Evolutionary conservation across 2,888 invertebrate species (phyloP).

Genomic region (Branchellion lobata): DNA sequence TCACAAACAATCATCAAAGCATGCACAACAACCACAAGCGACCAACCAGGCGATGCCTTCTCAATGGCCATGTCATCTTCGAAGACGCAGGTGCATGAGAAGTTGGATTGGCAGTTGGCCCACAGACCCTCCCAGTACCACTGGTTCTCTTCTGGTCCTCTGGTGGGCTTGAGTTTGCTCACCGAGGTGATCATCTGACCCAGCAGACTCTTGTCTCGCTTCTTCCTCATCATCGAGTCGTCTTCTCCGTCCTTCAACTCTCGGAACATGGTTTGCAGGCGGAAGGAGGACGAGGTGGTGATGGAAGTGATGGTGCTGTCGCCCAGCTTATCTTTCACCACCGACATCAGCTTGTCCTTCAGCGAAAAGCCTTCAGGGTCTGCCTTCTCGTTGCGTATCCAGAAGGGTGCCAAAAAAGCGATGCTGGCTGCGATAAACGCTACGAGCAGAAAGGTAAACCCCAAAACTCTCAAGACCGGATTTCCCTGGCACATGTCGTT

Average conservation of each 20-base stretch:
- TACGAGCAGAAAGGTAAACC: conserved; percentile 45
- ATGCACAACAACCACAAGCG: too few species aligned
- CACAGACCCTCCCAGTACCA: conserved; percentile 45
- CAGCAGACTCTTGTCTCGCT: background rate
- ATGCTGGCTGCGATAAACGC: conserved; percentile 40
- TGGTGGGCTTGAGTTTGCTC: background rate
- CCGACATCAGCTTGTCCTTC: conserved; percentile 5
- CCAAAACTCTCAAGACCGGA: conserved; percentile 42
- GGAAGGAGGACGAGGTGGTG: conserved; percentile 5
- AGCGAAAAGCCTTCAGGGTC: conserved; percentile 31
- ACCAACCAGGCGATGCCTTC: conserved; percentile 41
- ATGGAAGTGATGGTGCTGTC: background rate
- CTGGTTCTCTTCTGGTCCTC: background rate
- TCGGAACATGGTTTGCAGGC: background rate
- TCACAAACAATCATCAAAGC: too few species aligned
- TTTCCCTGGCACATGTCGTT: conserved; percentile 45
- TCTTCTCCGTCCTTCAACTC: conserved; percentile 2
- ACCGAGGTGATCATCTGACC: background rate
- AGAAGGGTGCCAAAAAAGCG: conserved; percentile 46
- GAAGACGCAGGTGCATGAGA: conserved; percentile 41
- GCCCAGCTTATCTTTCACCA: background rate
- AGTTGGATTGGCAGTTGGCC: conserved; percentile 42
- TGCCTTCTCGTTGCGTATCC: conserved; percentile 39
- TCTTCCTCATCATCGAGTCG: background rate
- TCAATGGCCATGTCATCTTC: conserved; percentile 44